Conservation (phyloP, 2,113 vertebrate genomes). For the Podilymbus podiceps region DNA sequence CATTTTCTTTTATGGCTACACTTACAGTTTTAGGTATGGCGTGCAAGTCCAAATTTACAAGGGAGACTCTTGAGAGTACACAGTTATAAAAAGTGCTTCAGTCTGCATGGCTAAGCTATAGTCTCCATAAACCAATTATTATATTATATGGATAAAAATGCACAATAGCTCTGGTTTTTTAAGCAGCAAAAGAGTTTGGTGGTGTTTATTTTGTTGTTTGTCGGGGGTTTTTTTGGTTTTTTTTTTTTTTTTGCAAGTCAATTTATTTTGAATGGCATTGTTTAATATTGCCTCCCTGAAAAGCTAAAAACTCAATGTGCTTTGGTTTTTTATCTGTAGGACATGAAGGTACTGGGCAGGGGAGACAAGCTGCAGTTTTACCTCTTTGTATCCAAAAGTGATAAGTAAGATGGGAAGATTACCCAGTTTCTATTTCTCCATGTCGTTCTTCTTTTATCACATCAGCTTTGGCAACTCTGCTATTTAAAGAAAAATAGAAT, state of each 20-base stretch:
- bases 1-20: not conserved
- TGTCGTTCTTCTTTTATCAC: constrained; percentile 13
- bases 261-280: not conserved
- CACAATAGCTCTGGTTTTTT: not conserved
- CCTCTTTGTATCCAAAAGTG: not conserved
- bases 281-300: not conserved
- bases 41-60: not conserved
- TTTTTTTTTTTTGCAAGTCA: not conserved
- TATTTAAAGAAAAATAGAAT: constrained; percentile 14
- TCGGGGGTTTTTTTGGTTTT: no score
- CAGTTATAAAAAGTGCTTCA: not conserved
- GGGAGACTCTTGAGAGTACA: not conserved
- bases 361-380: not conserved
- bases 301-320: not conserved
- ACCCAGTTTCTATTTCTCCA: not conserved
- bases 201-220: no score
- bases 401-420: not conserved
- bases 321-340: not conserved
- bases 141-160: not conserved
- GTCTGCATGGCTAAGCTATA: not conserved
- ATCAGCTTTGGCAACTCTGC: not conserved
- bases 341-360: not conserved
- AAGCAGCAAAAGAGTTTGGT: not conserved
- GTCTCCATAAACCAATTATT: not conserved
- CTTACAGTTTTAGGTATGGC: not conserved